These are phyloP conservation scores for Lamproptera curius DNA, from an alignment of 2,888 invertebrate genomes.

Conservation along the genomic window DNA sequence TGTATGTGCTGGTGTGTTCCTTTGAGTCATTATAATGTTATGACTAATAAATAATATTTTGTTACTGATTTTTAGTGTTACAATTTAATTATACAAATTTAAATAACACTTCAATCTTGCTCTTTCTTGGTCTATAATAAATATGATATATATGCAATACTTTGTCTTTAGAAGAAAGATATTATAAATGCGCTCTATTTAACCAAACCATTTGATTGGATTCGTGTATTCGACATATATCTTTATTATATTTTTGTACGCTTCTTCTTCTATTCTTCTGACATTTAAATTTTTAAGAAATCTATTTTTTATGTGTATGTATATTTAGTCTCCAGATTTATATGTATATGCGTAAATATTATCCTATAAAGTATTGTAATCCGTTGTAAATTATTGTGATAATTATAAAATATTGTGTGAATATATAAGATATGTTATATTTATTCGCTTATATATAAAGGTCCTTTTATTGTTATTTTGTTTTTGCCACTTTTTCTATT, in stretches of 20 bases:
- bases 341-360: not conserved
- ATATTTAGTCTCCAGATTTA: not conserved
- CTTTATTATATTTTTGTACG: no score
- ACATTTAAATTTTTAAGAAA: no score
- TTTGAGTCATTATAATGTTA: not conserved
- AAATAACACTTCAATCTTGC: not conserved
- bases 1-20: slow-evolving; percentile 10
- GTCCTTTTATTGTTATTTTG: slow-evolving; percentile 1
- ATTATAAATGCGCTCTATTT: not conserved
- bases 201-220: no score
- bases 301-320: no score
- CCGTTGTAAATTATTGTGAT: not conserved
- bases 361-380: not conserved
- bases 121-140: not conserved
- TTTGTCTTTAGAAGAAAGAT: not conserved
- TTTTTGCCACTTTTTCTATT: not conserved
- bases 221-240: no score
- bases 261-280: no score
- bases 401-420: not conserved
- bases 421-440: not conserved
- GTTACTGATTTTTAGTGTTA: not conserved
- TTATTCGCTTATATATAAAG: no score
- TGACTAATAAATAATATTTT: not conserved
- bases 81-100: not conserved
- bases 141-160: not conserved